phyloP scores from a whole-genome alignment of 2,888 invertebrate genomes.

The Euphydryas editha region DNA sequence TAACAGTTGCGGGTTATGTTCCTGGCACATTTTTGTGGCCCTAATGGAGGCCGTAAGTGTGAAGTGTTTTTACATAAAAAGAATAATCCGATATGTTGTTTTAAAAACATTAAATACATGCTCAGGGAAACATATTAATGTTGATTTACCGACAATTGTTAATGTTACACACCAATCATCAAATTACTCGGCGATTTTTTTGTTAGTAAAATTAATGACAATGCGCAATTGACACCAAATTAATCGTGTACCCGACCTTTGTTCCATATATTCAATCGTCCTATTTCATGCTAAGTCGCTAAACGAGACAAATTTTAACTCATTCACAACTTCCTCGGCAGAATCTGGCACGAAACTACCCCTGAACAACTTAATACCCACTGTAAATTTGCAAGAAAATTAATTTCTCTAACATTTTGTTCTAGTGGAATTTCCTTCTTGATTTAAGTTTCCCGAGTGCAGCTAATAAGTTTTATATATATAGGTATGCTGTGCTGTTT shows the following conservation, averaged over 20 bases:
- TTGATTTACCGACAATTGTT: no score
- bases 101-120: no score
- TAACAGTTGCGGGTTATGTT: no score
- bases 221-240: no score
- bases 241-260: neutral
- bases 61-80: no score
- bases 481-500: neutral
- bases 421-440: conserved; percentile 17
- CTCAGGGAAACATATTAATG: no score
- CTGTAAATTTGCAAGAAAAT: conserved; percentile 73
- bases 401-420: conserved; percentile 63
- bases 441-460: conserved; percentile 6
- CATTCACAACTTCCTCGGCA: conserved; percentile 55
- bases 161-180: no score
- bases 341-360: conserved; percentile 58
- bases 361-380: conserved; percentile 55
- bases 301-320: conserved; percentile 51
- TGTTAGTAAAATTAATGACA: no score
- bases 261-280: neutral
- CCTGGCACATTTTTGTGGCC: no score
- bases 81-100: no score
- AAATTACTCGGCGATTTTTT: no score
- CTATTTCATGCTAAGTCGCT: conserved; percentile 21
- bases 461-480: neutral
- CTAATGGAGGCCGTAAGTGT: no score